Evolutionary conservation across 2,113 vertebrate species (phyloP), one percentile per base, ranked within the genome.

Genomic region (Pollimyrus isidori): DNA sequence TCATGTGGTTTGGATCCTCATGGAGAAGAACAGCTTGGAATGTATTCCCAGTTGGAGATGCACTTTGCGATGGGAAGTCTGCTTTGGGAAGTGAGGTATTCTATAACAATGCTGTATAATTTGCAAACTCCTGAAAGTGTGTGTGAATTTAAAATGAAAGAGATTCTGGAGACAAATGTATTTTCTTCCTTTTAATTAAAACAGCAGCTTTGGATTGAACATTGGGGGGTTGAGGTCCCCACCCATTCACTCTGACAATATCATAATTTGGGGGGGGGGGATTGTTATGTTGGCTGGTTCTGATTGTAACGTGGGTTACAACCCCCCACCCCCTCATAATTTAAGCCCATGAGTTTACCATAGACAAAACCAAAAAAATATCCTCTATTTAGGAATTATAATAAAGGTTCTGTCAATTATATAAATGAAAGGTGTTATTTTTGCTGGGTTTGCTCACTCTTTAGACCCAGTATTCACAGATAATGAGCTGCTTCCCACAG

Each of bases 21-120:
- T 91, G 85, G 88, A 91, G 90, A 90, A 65, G 87, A 91, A 90
- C 91, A 91, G 90, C 82, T 90, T 92, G 93, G 91, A 65, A 87
- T 90, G 90, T 85, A 88, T 87, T 91, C 87, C 35, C 15, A 52
- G 83, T 65, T 87, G 89, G 87, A 89, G 88, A 90, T 87, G 90
- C 89, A 69, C 45, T 23, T 69, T 48, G 85, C 58, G 73, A 69
- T 88, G 62, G 89, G 88, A 82, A n/a, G 89, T 53, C 91, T 73
- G n/a, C 49, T 26, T 42, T 26, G 39, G 50, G 56, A 86, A 87
- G n/a, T 4, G 17, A 65, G 21, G 49, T 21, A 73, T 90, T 58
- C 39, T 87, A 76, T 86, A 26, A 87, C 65, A 30, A 39, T 80
- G 23, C 42, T 83, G 87, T 17, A 50, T 48, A 23, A 23, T 30